Base-by-base conservation (phyloP, 1,140 invertebrate species). In the Lordiphosa stackelbergi region DNA sequence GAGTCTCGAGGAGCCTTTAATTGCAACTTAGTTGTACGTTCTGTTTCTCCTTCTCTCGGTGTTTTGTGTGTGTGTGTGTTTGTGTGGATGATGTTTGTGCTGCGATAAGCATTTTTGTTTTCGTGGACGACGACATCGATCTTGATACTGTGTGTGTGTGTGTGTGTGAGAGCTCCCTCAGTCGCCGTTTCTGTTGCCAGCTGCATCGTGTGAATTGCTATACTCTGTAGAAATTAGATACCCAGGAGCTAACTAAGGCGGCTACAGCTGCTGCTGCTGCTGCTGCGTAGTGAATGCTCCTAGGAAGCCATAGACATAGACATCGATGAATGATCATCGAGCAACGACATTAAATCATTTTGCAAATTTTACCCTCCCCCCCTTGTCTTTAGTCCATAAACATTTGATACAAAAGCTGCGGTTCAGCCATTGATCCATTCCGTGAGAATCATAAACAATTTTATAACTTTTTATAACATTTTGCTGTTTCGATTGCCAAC, bases 341-440 rank as follows among this genome's bases (percentile, higher is more conserved):
- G 9, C 52, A 56, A 69, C 73, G 74, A 77, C 69, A 78, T 73
- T 78, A 79, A 78, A 78, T 78, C 73, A 78, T 78, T 48, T 38
- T 57, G 55, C 37, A 41, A 13, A 34, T 49, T 31, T 31, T 16
- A 56, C 38, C 7, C 22, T 34, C 42, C 31, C 6, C 11, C 22
- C 22, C 24, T 28, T 31, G 22, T 24, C 22, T 24, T 5, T 8
- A 8, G 28, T 31, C 28, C 2, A 31, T 31, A 8, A 7, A 31
- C 28, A 31, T 31, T 31, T 31, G 28, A 31, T 31, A 31, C 7
- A 31, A 31, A 31, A 31, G 28, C 7, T 31, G 28, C 28, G 28
- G 28, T 31, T 31, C 6, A 31, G 28, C 28, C 28, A 31, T 31
- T 31, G 28, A 56, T 38, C 53, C 37, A 57, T 54, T 62, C 62